Evolutionary conservation across 2,797 vertebrate species (phyloP).

Genomic region (Halcyon leucocephala): DNA sequence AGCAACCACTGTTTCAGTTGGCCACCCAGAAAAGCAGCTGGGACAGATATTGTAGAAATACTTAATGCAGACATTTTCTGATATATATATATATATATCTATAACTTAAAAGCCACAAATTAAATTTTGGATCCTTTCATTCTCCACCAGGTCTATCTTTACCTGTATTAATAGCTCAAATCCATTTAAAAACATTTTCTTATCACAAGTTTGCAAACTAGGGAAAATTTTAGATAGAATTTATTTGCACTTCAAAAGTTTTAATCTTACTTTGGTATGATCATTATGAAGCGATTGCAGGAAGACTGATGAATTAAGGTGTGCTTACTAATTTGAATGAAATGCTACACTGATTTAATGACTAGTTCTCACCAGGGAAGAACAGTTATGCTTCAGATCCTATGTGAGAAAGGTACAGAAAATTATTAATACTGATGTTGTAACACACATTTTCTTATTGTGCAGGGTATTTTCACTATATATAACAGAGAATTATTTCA

Average conservation of each 20-base stretch:
- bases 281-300: not conserved
- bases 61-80: not conserved
- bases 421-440: not conserved
- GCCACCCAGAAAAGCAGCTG: not conserved
- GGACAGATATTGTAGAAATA: not conserved
- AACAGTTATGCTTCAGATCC: not conserved
- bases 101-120: not conserved
- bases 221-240: not conserved
- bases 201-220: not conserved
- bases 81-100: fast-evolving
- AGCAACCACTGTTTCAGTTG: fast-evolving
- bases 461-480: not conserved
- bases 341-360: not conserved
- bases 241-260: not conserved
- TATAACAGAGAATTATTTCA: not conserved
- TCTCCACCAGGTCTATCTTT: not conserved
- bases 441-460: not conserved
- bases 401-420: not conserved
- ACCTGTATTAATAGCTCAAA: not conserved
- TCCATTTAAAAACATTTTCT: not conserved
- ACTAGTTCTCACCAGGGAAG: not conserved
- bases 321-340: not conserved
- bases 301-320: not conserved
- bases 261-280: not conserved
- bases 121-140: not conserved